phyloP scores from a whole-genome alignment of 2,113 vertebrate genomes.

The Halichoerus grypus region DNA sequence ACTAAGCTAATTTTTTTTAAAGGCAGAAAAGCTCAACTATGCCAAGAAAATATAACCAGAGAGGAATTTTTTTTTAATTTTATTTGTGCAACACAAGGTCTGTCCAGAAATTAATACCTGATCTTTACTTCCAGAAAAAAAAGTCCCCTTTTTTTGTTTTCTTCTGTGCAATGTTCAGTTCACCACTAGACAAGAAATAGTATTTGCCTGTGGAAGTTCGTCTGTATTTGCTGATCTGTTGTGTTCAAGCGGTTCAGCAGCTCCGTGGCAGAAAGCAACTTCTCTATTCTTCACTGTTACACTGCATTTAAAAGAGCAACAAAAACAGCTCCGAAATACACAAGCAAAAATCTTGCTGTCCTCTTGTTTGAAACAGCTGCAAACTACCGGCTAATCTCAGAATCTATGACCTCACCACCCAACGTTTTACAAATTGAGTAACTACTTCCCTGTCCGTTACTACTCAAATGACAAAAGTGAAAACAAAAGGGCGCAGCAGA shows the following conservation, averaged over 20 bases:
- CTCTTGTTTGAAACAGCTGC: conserved; percentile 51
- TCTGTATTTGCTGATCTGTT: not conserved
- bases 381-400: conserved; percentile 39
- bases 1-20: not conserved
- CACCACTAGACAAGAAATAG: conserved; percentile 1
- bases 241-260: not conserved
- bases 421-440: conserved; percentile 56
- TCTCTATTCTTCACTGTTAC: not conserved
- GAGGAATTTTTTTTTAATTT: not conserved
- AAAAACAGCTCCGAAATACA: conserved; percentile 28
- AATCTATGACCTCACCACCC: conserved; percentile 54
- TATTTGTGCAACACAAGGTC: conserved; percentile 40
- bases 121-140: conserved; percentile 58
- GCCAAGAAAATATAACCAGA: conserved; percentile 20
- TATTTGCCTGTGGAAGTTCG: not conserved
- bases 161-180: not conserved
- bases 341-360: conserved; percentile 57
- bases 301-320: not conserved
- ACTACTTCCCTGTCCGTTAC: conserved; percentile 48
- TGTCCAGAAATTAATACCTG: conserved; percentile 61
- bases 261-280: not conserved
- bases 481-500: not conserved
- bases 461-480: conserved; percentile 5
- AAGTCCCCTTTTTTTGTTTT: not conserved
- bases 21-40: not conserved